Base-by-base conservation (phyloP, 2,113 vertebrate species). In the Podocnemis expansa region DNA sequence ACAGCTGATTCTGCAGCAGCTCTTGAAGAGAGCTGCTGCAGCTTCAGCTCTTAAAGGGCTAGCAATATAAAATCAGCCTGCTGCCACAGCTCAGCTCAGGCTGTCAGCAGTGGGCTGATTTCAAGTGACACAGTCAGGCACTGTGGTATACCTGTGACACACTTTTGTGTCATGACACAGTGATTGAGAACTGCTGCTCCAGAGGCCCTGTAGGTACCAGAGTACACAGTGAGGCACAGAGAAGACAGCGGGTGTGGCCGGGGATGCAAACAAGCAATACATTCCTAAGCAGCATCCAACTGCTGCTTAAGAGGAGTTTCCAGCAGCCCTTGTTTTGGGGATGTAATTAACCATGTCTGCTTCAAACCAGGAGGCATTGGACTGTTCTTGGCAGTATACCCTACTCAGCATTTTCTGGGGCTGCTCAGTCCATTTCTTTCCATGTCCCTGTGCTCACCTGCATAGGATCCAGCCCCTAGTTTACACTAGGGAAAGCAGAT, bases 341-440 rank as follows among this genome's bases (percentile, higher is more conserved):
- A 45, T 73, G n/a, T n/a, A n/a, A n/a, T 12, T 25, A 16, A 8
- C 29, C 52, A 45, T 41, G 43, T 41, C 73, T 45, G 5, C 1
- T 29, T 60, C 76, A 60, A 45, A 10, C 54, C 21, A 82, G 70
- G 43, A 51, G 55, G 27, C 16, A 9, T 25, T 0, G 12, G 58
- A 45, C 31, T n/a, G 60, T 47, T 25, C 21, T 55, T 31, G 5
- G 1, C 5, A 78, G 58, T 82, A 56, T 54, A 8, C 9, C 0
- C 0, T 31, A 82, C 21, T 81, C 82, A 92, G 80, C 38, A 34
- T 25, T 34, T 8, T 19, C 43, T 45, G 73, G 24, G 45, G 8
- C 29, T 60, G 78, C 75, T 93, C 63, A 52, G 83, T 43, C 49
- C 5, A 1, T 63, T 85, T 41, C 73, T 45, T 45, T 45, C 41